These are phyloP conservation scores for Staurois parvus DNA, from an alignment of 2,797 vertebrate genomes.

Conservation along the genomic window DNA sequence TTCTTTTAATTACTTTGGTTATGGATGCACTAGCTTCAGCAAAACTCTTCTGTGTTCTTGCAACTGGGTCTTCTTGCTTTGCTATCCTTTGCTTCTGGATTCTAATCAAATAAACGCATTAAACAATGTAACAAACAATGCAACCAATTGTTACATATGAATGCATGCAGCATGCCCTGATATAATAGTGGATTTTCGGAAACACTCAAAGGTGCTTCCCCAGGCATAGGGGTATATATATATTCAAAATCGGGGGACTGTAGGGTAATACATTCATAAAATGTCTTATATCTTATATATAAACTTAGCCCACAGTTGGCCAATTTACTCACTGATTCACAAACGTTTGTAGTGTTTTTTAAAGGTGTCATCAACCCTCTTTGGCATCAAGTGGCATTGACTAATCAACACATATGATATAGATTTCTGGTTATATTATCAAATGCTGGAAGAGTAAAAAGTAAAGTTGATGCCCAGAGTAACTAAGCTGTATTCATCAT, in stretches of 20 bases:
- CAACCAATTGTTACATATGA: slow-evolving; percentile 57
- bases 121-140: slow-evolving; percentile 52
- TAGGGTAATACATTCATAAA: background rate
- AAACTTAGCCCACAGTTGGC: background rate
- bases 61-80: slow-evolving; percentile 51
- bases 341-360: background rate
- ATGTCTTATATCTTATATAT: background rate
- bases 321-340: background rate
- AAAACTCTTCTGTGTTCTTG: slow-evolving; percentile 35
- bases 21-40: slow-evolving; percentile 39
- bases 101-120: slow-evolving; percentile 54
- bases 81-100: slow-evolving; percentile 53
- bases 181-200: slow-evolving; percentile 17
- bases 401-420: background rate
- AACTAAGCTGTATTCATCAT: background rate
- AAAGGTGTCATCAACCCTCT: slow-evolving; percentile 38
- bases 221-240: background rate
- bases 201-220: slow-evolving; percentile 16
- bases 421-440: background rate
- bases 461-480: background rate
- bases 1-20: slow-evolving; percentile 56
- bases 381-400: background rate
- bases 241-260: background rate
- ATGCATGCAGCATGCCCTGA: slow-evolving; percentile 55
- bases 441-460: background rate